Percentiles rank a stretch among this genome's conserved stretches.
These are phyloP conservation scores for Gallinago paraguaiae DNA, from an alignment of 2,113 vertebrate genomes.

Conservation along the genomic window DNA sequence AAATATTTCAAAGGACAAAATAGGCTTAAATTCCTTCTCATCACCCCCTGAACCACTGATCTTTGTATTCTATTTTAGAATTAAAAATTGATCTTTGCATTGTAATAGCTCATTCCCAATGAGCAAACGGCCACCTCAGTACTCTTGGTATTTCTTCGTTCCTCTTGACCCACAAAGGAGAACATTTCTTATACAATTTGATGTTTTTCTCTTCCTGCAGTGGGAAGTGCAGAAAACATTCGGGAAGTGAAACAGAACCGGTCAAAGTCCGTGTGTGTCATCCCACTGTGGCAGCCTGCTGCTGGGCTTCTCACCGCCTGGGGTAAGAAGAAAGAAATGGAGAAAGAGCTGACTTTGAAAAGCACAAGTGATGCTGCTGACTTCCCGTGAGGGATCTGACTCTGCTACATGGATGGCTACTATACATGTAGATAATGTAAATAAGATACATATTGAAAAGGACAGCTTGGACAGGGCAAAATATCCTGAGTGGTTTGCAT, in stretches of 20 bases:
- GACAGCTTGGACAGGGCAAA: rapidly evolving
- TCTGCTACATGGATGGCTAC: neutral
- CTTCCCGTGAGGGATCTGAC: rapidly evolving
- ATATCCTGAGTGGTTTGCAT: neutral
- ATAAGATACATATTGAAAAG: neutral
- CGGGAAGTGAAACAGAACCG: neutral
- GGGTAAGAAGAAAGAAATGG: neutral
- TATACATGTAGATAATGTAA: neutral
- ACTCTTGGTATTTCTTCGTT: neutral
- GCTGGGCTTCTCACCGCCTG: neutral
- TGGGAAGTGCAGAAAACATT: neutral
- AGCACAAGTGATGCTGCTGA: neutral
- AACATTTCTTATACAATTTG: neutral
- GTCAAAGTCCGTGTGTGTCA: neutral
- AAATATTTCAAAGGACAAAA: neutral
- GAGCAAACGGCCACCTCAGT: rapidly evolving
- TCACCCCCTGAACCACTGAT: neutral
- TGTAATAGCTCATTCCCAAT: neutral
- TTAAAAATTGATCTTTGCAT: neutral
- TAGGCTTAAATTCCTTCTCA: neutral
- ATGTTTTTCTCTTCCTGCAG: constrained; percentile 1
- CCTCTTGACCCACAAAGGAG: neutral
- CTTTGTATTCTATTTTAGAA: neutral
- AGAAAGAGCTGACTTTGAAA: neutral
- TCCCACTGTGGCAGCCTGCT: neutral